Evolutionary conservation across 2,797 vertebrate genomes (phyloP).

Genomic region (Prionace glauca): DNA sequence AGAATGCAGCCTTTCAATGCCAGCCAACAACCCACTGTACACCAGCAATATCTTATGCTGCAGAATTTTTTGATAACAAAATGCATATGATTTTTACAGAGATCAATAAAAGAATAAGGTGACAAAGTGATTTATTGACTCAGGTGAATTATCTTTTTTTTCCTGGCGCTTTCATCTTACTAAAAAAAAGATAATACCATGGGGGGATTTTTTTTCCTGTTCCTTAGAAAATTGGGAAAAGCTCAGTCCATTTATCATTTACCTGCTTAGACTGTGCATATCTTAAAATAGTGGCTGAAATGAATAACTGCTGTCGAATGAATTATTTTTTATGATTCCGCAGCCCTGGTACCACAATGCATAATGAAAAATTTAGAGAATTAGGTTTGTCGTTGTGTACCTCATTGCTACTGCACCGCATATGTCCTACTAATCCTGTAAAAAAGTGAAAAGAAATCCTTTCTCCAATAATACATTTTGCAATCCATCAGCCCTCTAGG

Average conservation of each 20-base stretch:
- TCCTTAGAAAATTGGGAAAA: conserved; percentile 54
- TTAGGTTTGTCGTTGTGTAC: conserved; percentile 33
- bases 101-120: conserved; percentile 68
- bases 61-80: conserved; percentile 60
- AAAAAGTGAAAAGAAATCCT: conserved; percentile 65
- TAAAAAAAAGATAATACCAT: conserved; percentile 45
- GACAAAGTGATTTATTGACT: conserved; percentile 64
- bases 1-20: not conserved
- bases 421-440: conserved; percentile 53
- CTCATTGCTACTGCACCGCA: not conserved
- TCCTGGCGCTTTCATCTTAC: conserved; percentile 47
- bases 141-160: conserved; percentile 45
- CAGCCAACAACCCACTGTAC: not conserved
- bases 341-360: conserved; percentile 41
- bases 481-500: conserved; percentile 64
- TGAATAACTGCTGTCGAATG: conserved; percentile 46
- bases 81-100: conserved; percentile 66
- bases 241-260: conserved; percentile 54
- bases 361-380: conserved; percentile 44
- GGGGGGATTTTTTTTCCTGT: conserved; percentile 47
- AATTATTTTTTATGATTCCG: conserved; percentile 44
- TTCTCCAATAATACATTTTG: conserved; percentile 64
- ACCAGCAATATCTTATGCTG: conserved; percentile 49
- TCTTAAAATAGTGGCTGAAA: conserved; percentile 57
- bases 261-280: conserved; percentile 39